Percentiles rank a stretch among this genome's conserved stretches.
Conservation (phyloP, 2,113 vertebrate species). For the Monopterus albus region DNA sequence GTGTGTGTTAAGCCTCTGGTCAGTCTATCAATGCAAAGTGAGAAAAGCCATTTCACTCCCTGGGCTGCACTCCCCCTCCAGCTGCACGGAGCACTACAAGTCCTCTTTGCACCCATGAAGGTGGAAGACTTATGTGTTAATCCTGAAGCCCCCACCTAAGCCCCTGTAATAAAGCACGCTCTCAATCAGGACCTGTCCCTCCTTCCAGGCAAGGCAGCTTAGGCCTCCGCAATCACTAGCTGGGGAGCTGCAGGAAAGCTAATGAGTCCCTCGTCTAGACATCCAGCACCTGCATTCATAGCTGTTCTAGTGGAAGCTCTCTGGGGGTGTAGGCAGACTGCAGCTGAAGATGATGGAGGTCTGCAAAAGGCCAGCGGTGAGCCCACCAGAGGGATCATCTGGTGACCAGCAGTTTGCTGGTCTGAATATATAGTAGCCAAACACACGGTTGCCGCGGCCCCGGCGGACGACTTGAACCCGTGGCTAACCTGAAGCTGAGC, state of each 20-base stretch:
- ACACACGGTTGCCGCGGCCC: conserved; percentile 21
- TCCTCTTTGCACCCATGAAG: conserved; percentile 76
- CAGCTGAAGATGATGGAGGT: conserved; percentile 77
- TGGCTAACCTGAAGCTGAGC: conserved; percentile 48
- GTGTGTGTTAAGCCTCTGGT: conserved; percentile 77
- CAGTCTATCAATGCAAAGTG: conserved; percentile 79
- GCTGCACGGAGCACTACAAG: conserved; percentile 68
- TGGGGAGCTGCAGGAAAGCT: conserved; percentile 82
- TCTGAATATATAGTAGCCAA: conserved; percentile 69
- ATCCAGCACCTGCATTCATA: conserved; percentile 77
- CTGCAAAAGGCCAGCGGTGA: conserved; percentile 68
- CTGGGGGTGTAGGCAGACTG: conserved; percentile 60
- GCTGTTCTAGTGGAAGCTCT: conserved; percentile 56
- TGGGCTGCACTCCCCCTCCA: conserved; percentile 62
- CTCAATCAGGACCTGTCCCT: conserved; percentile 83
- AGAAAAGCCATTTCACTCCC: conserved; percentile 74
- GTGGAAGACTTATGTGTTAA: conserved; percentile 81
- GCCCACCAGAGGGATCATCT: conserved; percentile 62
- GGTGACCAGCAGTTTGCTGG: conserved; percentile 61
- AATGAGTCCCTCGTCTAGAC: conserved; percentile 84
- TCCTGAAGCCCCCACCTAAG: conserved; percentile 77
- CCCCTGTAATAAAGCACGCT: conserved; percentile 83
- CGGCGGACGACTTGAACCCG: conserved; percentile 55
- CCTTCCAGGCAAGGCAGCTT: conserved; percentile 72
- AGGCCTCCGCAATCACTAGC: conserved; percentile 81